Conservation (phyloP, 2,888 invertebrate genomes). For the Chymomyza caudatula region DNA sequence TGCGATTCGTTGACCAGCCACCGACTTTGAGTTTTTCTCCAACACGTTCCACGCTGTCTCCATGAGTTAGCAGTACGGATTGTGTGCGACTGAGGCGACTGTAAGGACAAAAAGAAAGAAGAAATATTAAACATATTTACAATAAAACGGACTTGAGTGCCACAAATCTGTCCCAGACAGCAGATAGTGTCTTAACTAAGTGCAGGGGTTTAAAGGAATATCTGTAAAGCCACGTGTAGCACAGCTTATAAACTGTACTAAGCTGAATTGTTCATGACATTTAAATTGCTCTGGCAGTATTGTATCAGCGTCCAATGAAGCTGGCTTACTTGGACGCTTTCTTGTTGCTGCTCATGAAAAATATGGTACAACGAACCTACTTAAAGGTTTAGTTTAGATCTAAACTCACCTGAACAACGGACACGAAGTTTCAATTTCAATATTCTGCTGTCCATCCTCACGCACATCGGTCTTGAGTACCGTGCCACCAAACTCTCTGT, state of each 20-base stretch:
- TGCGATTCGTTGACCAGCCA: conserved; percentile 87
- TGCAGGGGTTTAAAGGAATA: not conserved
- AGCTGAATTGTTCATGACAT: conserved; percentile 75
- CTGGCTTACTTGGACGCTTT: conserved; percentile 62
- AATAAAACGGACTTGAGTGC: too few relatives aligned
- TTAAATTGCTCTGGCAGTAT: conserved; percentile 74
- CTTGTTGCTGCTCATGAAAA: conserved; percentile 55
- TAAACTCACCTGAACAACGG: conserved; percentile 92
- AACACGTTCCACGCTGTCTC: conserved; percentile 95
- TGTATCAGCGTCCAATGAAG: conserved; percentile 74
- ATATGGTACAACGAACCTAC: not conserved
- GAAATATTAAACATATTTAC: not conserved
- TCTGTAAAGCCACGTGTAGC: conserved; percentile 76
- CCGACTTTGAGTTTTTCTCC: conserved; percentile 93
- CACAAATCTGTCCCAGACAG: too few relatives aligned
- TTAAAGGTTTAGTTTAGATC: too few relatives aligned
- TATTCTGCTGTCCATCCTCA: conserved; percentile 95
- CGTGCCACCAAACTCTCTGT: conserved; percentile 97
- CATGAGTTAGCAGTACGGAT: conserved; percentile 96
- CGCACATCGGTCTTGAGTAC: conserved; percentile 91
- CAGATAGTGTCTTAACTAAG: conserved; percentile 1
- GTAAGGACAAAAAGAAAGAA: conserved; percentile 53
- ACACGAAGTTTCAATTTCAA: conserved; percentile 92
- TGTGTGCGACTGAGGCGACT: conserved; percentile 93
- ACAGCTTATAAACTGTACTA: conserved; percentile 65